Conservation (phyloP, 2,797 vertebrate genomes). For the Cossypha polioptera region DNA sequence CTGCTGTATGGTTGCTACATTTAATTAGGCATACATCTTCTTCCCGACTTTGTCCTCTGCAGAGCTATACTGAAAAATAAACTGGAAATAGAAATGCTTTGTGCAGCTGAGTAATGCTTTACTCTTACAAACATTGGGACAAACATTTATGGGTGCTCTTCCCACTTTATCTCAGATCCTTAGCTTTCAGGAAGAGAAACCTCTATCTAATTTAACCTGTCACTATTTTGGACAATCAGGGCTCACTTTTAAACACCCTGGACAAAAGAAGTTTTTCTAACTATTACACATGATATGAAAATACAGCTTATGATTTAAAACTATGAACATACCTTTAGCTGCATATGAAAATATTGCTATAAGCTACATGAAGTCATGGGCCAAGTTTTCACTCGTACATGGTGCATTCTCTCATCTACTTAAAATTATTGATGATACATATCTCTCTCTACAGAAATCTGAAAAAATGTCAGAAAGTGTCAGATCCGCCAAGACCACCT, state of each 20-base stretch:
- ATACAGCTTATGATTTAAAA: neutral
- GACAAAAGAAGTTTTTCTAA: neutral
- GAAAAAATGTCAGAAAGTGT: constrained; percentile 54
- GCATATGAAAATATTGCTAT: neutral
- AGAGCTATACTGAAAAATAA: neutral
- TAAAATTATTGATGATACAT: neutral
- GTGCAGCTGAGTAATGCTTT: neutral
- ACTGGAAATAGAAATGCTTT: neutral
- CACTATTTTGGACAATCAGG: neutral
- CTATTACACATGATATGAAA: neutral
- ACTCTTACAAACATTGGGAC: neutral
- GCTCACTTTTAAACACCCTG: neutral
- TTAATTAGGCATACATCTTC: neutral
- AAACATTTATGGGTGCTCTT: neutral
- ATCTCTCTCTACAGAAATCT: constrained; percentile 36
- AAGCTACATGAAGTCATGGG: neutral
- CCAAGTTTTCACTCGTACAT: neutral
- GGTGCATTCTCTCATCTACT: neutral
- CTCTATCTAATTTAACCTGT: neutral
- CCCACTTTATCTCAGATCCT: neutral
- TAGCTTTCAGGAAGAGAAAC: neutral
- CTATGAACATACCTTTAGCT: neutral
- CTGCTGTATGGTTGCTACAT: neutral
- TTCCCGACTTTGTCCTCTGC: neutral
- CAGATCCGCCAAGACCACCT: neutral